A percentile compares a stretch with the other conserved stretches of the same genome.
Evolutionary conservation across 1,140 invertebrate genomes (phyloP).

Genomic region (Lanistes nyassanus): DNA sequence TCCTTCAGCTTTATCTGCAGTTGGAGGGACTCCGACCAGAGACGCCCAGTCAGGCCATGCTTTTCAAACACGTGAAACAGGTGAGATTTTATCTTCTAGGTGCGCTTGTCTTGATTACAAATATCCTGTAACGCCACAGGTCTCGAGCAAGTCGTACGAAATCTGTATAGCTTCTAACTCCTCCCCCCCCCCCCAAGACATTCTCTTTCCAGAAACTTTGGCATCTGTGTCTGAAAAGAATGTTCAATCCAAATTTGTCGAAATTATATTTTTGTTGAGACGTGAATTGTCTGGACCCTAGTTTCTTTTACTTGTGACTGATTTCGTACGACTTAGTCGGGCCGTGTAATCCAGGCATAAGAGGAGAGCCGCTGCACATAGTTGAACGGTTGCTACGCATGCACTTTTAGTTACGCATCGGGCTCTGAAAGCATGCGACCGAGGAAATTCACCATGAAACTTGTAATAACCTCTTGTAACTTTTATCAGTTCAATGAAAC

Average conservation of each 20-base stretch:
- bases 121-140: not conserved
- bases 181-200: not conserved
- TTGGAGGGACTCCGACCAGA: constrained; percentile 16
- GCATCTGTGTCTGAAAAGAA: not conserved
- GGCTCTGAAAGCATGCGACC: too few species aligned
- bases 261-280: not conserved
- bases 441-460: too few species aligned
- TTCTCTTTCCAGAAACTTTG: not conserved
- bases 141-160: not conserved
- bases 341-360: too few species aligned
- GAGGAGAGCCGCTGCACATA: too few species aligned
- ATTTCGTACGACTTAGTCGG: too few species aligned
- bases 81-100: not conserved
- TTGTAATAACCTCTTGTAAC: too few species aligned
- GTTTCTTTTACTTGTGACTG: too few species aligned
- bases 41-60: not conserved
- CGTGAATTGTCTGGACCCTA: too few species aligned
- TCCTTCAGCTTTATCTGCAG: constrained; percentile 8
- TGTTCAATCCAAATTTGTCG: not conserved
- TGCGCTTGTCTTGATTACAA: not conserved
- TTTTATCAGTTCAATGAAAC: too few species aligned
- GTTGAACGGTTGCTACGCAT: too few species aligned
- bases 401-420: too few species aligned
- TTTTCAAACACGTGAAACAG: constrained; percentile 23
- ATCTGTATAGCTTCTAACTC: too few species aligned